phyloP scores from a whole-genome alignment of 2,888 invertebrate genomes.

The Acrocyrtus sp. region DNA sequence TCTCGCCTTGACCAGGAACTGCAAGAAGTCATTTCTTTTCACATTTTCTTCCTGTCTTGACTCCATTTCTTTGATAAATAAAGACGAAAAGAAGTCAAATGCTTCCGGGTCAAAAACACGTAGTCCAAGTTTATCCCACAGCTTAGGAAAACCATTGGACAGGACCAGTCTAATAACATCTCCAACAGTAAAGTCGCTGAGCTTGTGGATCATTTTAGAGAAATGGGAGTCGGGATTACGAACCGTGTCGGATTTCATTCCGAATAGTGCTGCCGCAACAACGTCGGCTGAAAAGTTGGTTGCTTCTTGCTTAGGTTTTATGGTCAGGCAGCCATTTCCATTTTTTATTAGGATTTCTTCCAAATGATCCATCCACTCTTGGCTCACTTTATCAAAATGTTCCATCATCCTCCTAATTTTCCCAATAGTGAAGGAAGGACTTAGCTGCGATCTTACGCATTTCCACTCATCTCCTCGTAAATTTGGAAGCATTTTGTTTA shows the following conservation, averaged over 20 bases:
- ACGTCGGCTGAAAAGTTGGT: constrained; percentile 39
- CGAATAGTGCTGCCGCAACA: constrained; percentile 63
- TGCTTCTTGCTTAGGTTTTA: neutral
- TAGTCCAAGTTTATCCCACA: constrained; percentile 6
- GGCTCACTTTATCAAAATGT: constrained; percentile 25
- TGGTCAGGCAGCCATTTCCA: neutral
- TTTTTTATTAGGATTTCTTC: neutral
- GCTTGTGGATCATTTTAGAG: constrained; percentile 59
- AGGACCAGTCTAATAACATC: constrained; percentile 17
- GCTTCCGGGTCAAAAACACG: constrained; percentile 12
- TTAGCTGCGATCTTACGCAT: constrained; percentile 70
- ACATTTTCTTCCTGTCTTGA: neutral
- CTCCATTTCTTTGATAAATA: constrained; percentile 17
- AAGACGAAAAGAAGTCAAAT: constrained; percentile 11
- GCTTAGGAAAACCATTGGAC: neutral
- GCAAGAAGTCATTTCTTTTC: constrained; percentile 36
- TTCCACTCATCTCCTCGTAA: constrained; percentile 69
- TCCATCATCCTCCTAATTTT: constrained; percentile 44
- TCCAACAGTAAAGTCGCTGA: constrained; percentile 45
- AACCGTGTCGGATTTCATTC: constrained; percentile 65
- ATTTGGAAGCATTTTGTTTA: constrained; percentile 7
- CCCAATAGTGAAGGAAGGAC: constrained; percentile 74
- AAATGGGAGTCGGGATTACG: constrained; percentile 66
- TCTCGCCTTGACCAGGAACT: constrained; percentile 12
- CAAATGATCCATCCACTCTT: constrained; percentile 6